These are phyloP conservation scores for Drosophila dunni DNA, from an alignment of 1,140 invertebrate species.

Conservation along the genomic window DNA sequence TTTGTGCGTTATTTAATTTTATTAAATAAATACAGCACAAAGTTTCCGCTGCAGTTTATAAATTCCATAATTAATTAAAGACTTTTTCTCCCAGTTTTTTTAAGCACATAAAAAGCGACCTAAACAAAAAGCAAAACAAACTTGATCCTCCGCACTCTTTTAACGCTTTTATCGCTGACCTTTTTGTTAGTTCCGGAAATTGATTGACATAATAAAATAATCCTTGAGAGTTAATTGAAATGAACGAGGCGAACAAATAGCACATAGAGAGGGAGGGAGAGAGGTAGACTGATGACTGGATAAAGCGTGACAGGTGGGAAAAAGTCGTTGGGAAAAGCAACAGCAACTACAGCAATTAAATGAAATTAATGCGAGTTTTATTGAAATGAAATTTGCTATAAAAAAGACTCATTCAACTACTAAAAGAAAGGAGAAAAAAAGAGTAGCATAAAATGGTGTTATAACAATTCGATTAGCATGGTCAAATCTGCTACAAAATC, in stretches of 20 bases:
- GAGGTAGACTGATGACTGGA: constrained; percentile 42
- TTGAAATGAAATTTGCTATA: constrained; percentile 77
- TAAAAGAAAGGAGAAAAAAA: background rate
- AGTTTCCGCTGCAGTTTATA: background rate
- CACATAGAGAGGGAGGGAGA: background rate
- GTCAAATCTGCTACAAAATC: background rate
- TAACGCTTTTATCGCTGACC: constrained; percentile 58
- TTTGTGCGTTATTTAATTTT: too few species aligned
- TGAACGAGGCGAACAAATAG: constrained; percentile 54
- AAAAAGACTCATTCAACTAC: constrained; percentile 37
- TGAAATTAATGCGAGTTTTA: constrained; percentile 79
- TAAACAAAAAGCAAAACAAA: constrained; percentile 20
- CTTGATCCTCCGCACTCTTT: constrained; percentile 5
- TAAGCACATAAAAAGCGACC: constrained; percentile 26
- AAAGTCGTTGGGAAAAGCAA: constrained; percentile 24
- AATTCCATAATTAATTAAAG: constrained; percentile 62
- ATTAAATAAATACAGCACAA: too few species aligned
- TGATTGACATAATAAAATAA: constrained; percentile 83
- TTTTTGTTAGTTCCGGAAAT: constrained; percentile 77
- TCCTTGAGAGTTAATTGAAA: constrained; percentile 81
- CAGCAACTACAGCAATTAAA: constrained; percentile 73
- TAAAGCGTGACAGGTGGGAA: constrained; percentile 65
- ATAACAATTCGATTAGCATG: constrained; percentile 44
- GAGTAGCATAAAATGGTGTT: constrained; percentile 9
- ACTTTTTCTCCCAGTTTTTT: background rate